A percentile compares a stretch with the other conserved stretches of the same genome.
Evolutionary conservation across 2,888 invertebrate species (phyloP).

Genomic region (Lycocerus yunnanus): DNA sequence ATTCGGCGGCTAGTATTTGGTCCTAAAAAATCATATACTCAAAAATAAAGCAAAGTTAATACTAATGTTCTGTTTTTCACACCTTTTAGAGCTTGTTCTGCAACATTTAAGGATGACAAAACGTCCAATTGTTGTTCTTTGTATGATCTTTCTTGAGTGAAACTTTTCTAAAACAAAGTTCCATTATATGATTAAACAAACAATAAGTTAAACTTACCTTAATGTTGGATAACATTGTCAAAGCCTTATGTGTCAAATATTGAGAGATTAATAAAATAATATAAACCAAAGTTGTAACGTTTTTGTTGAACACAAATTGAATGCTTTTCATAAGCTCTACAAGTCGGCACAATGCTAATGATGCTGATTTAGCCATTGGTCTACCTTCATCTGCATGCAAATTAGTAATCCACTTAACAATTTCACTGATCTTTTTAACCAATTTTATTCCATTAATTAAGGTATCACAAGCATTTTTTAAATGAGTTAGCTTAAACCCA

Average conservation of each 20-base stretch:
- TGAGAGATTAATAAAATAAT: slow-evolving; percentile 78
- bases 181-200: not conserved
- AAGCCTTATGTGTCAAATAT: slow-evolving; percentile 76
- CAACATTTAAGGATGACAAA: slow-evolving; percentile 75
- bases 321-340: slow-evolving; percentile 81
- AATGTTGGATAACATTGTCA: slow-evolving; percentile 68
- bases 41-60: not conserved
- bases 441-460: slow-evolving; percentile 60
- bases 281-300: slow-evolving; percentile 72
- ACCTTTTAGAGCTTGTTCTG: slow-evolving; percentile 70
- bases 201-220: slow-evolving; percentile 59
- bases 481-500: slow-evolving; percentile 60
- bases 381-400: slow-evolving; percentile 71
- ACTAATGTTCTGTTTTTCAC: not conserved
- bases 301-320: slow-evolving; percentile 69
- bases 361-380: slow-evolving; percentile 77
- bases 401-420: slow-evolving; percentile 66
- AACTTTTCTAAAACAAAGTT: slow-evolving; percentile 57
- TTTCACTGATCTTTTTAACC: slow-evolving; percentile 56
- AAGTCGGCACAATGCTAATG: slow-evolving; percentile 77
- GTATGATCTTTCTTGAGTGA: slow-evolving; percentile 65
- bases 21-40: slow-evolving; percentile 40
- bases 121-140: slow-evolving; percentile 71
- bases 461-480: slow-evolving; percentile 59
- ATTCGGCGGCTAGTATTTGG: slow-evolving; percentile 52